phyloP scores from a whole-genome alignment of 2,797 vertebrate genomes.

The Aselliscus stoliczkanus region DNA sequence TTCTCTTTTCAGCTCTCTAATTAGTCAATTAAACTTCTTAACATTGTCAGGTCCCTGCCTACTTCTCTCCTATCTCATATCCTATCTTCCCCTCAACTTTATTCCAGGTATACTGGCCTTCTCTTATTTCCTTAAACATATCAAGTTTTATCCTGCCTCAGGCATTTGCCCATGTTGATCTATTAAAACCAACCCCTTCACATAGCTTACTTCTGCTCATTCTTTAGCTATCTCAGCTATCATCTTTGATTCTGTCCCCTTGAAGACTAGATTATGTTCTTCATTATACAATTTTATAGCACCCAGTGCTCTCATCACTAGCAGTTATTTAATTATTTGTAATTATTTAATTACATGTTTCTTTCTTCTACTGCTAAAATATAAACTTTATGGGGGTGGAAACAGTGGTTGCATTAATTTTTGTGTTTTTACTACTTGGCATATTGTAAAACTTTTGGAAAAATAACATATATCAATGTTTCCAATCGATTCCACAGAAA shows the following conservation, averaged over 20 bases:
- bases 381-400: not conserved
- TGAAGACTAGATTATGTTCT: constrained; percentile 6
- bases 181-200: not conserved
- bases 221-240: constrained; percentile 29
- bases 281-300: not conserved
- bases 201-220: not conserved
- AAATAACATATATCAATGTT: not conserved
- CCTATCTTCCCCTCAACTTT: not conserved
- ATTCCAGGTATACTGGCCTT: not conserved
- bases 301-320: not conserved
- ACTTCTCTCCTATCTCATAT: not conserved
- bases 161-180: not conserved
- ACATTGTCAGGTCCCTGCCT: not conserved
- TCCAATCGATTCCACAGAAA: not conserved
- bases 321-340: not conserved
- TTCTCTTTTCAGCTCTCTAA: not conserved
- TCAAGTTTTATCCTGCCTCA: not conserved
- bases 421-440: not conserved
- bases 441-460: not conserved
- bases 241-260: not conserved
- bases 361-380: not conserved
- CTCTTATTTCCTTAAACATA: not conserved
- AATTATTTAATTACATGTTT: constrained; percentile 1
- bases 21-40: constrained; percentile 30
- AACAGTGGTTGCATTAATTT: not conserved